Evolutionary conservation across 2,888 invertebrate genomes (phyloP), one percentile per base, ranked within the genome.

Genomic region (Ophraella communa): DNA sequence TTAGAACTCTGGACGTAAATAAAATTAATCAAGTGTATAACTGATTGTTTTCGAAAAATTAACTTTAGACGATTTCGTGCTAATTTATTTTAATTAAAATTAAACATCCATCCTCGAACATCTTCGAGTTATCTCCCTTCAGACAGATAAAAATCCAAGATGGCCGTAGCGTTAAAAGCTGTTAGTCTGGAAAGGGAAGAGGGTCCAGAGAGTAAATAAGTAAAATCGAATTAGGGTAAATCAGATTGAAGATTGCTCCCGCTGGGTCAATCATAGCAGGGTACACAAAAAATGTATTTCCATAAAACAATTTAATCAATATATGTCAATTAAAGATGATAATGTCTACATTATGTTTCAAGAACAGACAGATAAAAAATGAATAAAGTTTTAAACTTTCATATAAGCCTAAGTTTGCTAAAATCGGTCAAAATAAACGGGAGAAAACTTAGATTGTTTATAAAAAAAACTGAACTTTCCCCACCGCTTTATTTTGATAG

Each of bases 181-280:
- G 18, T 44, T 10, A 45, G 45, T 45, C 4, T 45, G 8, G 45
- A 20, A 11, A 45, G n/a, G 45, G 45, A 45, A 45, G 20, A 8
- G 45, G 45, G 45, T n/a, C 30, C 24, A 53, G 18, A 35, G 7
- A 53, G 53, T 53, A 53, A 33, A 53, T 27, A 53, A 53, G 11
- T 35, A 21, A 53, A 53, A 53, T 53, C 53, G 35, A 53, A 53
- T 53, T 53, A 53, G 53, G 53, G 52, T 7, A 5, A 4, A 39
- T 17, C 1, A 33, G 33, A 53, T 53, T 20, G n/a, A 14, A 35
- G 53, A 53, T 39, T 35, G 53, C 3, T n/a, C 20, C 5, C 39
- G 39, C 2, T 39, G 33, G 21, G 53, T 53, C 33, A 33, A 21
- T 33, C 53, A 33, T 52, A 30, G 27, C 51, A 18, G 51, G 18